Evolutionary conservation across 2,797 vertebrate species (phyloP).

Genomic region (Phrynocephalus vlangalii): DNA sequence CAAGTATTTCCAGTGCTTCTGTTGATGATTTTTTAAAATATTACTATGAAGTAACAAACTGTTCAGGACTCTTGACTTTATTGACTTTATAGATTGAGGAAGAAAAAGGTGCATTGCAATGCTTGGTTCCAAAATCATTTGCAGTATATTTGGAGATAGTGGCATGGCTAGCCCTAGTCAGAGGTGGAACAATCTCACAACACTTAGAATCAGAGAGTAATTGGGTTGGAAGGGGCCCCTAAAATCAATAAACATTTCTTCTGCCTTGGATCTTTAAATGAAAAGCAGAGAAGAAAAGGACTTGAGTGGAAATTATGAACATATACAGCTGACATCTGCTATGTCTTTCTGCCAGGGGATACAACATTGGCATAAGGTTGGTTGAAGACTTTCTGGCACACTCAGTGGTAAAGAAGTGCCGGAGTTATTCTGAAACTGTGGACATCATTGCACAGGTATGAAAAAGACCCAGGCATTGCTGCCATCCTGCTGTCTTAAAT

Average conservation of each 20-base stretch:
- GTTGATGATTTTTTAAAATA: constrained; percentile 5
- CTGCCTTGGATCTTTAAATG: neutral
- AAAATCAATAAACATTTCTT: neutral
- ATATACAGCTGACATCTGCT: constrained; percentile 34
- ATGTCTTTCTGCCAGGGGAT: constrained; percentile 73
- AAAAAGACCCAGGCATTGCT: neutral
- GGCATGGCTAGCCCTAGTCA: too few relatives aligned
- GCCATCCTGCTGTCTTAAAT: neutral
- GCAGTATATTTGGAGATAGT: too few relatives aligned
- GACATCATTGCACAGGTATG: constrained; percentile 83
- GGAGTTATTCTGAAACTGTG: constrained; percentile 80
- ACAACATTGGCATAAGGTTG: constrained; percentile 78
- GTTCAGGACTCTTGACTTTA: neutral
- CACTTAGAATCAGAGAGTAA: too few relatives aligned
- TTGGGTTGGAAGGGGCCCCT: too few relatives aligned
- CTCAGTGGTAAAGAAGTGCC: constrained; percentile 79
- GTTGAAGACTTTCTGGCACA: constrained; percentile 83
- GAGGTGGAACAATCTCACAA: too few relatives aligned
- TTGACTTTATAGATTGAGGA: constrained; percentile 20
- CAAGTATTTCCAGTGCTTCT: constrained; percentile 23
- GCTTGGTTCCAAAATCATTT: too few relatives aligned
- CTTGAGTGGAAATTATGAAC: neutral
- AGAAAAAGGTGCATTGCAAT: too few relatives aligned
- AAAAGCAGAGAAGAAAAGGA: neutral
- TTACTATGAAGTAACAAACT: constrained; percentile 16